Evolutionary conservation across 2,888 invertebrate species (phyloP), one percentile per base, ranked within the genome.

Genomic region (Dasypogon diadema): DNA sequence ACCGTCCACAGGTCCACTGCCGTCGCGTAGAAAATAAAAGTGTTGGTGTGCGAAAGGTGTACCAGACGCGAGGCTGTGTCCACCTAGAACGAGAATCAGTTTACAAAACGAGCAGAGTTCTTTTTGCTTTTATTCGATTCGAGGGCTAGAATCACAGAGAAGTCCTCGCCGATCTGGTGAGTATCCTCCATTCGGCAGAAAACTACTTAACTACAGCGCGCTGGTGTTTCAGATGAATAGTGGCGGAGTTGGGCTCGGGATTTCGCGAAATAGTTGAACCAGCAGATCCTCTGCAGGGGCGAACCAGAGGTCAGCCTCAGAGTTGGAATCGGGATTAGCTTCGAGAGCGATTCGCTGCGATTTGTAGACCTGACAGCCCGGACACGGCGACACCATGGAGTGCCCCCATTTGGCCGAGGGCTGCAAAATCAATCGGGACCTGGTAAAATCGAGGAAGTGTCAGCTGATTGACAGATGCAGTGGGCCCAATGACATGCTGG

Each of bases 371-470:
- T n/a, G n/a, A n/a, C n/a, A n/a, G n/a, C n/a, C n/a, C n/a, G n/a
- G n/a, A n/a, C n/a, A n/a, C 21, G 21, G 6, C 51, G 14, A 21
- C 2, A 56, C 6, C 30, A 91, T 91, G 91, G 91, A 91, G 88
- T 91, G 91, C 87, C 88, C 90, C 83, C 91, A 91, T 88, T 88
- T 91, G 83, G 88, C 87, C 86, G 89, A 90, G 87, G 89, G 90
- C 87, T 89, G 91, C 84, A 89, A 89, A 85, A 86, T 88, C 84
- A 87, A 87, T 81, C 85, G 84, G 82, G 86, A 87, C 84, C 75
- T 81, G 72, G 85, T 87, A 83, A 86, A 86, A 83, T 86, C 81
- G 78, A 82, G 87, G 83, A 87, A 88, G 83, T 85, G 84, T 81
- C 85, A 86, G 83, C 87, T 87, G 87, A 88, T 90, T 88, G 90